Evolutionary conservation across 2,797 vertebrate genomes (phyloP).

Genomic region (Falco columbarius): DNA sequence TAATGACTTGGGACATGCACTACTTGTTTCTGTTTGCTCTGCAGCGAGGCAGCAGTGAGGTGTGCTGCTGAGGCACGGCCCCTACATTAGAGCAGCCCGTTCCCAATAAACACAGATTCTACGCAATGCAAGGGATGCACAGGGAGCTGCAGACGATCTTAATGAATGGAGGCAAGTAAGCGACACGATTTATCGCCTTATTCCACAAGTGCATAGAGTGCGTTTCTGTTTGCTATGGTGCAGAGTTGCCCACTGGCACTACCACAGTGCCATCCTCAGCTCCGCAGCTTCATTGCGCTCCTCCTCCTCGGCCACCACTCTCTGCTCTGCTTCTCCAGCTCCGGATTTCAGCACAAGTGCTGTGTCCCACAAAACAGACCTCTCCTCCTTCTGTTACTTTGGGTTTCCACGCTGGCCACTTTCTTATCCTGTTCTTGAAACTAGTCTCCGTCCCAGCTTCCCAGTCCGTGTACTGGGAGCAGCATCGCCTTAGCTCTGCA

Average conservation of each 20-base stretch:
- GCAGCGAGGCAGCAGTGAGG: neutral
- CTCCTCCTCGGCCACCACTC: neutral
- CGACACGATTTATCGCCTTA: neutral
- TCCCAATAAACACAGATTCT: neutral
- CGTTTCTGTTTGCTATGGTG: rapidly evolving
- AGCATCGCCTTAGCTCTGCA: neutral
- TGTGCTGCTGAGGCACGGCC: neutral
- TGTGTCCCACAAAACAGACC: neutral
- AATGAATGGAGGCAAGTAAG: neutral
- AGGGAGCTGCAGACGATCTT: neutral
- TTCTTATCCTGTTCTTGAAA: neutral
- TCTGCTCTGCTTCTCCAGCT: neutral
- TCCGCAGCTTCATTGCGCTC: neutral
- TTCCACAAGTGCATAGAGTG: neutral
- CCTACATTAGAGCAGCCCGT: neutral
- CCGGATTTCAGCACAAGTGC: neutral
- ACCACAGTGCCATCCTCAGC: conserved; percentile 46
- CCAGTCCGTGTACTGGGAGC: neutral
- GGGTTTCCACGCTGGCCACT: neutral
- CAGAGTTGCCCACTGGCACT: neutral
- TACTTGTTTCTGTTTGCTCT: rapidly evolving
- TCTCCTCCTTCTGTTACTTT: neutral
- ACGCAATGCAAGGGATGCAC: neutral
- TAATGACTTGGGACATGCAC: neutral
- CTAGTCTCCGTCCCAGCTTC: neutral